Evolutionary conservation across 2,888 invertebrate species (phyloP), one percentile per base, ranked within the genome.

Genomic region (Brachycybe producta): DNA sequence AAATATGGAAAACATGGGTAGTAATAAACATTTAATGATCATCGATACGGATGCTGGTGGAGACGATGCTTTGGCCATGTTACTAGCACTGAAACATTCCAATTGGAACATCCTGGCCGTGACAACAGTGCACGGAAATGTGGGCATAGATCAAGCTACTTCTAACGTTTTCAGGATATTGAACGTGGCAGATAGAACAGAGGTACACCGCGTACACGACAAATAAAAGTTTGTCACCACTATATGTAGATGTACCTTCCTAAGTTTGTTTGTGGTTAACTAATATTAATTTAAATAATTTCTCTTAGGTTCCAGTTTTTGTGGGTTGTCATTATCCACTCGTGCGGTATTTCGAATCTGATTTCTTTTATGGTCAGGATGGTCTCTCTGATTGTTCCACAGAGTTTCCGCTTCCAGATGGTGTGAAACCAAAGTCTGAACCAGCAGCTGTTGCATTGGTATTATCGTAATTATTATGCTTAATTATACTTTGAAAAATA

Each of bases 331-430:
- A 56, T 1, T 59, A 59, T 42, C 61, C 69, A 5, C 53, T 72
- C 2, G 40, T 67, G 23, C 52, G 57, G 1, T 58, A 63, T 13
- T 64, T 60, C 26, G 54, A 52, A 1, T 5, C 34, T 5, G 59
- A 57, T 2, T 34, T 59, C 1, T 45, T 35, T 34, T 75, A 77
- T 59, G 84, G 84, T 0, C 59, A 62, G 21, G 83, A 84, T 64
- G 84, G 84, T 2, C 74, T 84, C 52, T 82, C 82, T 2, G 81
- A 82, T 61, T 68, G 71, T 8, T 13, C 45, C 1, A 5, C 19
- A 5, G 7, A 28, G n/a, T 23, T 59, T 7, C 56, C 65, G 35
- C 54, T 64, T n/a, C 67, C 71, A 1, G 65, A 70, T 46, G 62
- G 61, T 3, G 69, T 69, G 27, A 63, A 73, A 46, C 65, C 75